phyloP scores from a whole-genome alignment of 2,113 vertebrate genomes.

The Perognathus longimembris region DNA sequence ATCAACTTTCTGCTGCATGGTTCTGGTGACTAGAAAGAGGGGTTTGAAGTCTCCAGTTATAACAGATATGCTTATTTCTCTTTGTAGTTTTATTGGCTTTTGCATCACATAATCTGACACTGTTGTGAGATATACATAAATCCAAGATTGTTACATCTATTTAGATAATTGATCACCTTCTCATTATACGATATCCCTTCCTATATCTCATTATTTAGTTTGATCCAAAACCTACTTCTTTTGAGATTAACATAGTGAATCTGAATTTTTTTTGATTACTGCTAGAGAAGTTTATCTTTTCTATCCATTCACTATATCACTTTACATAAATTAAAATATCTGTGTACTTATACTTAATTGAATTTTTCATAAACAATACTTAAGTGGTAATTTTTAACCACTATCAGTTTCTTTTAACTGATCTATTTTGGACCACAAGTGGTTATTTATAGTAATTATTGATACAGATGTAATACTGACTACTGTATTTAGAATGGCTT shows the following conservation, averaged over 20 bases:
- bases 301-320: not conserved
- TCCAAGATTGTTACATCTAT: not conserved
- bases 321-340: not conserved
- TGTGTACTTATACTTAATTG: too few species aligned
- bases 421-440: not conserved
- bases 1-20: not conserved
- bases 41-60: not conserved
- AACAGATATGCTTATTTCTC: not conserved
- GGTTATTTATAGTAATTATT: not conserved
- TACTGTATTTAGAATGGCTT: not conserved
- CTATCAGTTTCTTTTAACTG: not conserved
- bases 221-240: not conserved
- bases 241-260: not conserved
- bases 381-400: too few species aligned
- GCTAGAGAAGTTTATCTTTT: not conserved
- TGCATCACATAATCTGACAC: not conserved
- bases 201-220: too few species aligned
- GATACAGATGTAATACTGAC: not conserved
- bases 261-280: not conserved
- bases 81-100: not conserved
- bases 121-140: not conserved
- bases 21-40: not conserved
- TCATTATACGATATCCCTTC: not conserved
- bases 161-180: not conserved
- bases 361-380: too few species aligned